phyloP scores from a whole-genome alignment of 2,797 vertebrate species.

The Squalus acanthias region DNA sequence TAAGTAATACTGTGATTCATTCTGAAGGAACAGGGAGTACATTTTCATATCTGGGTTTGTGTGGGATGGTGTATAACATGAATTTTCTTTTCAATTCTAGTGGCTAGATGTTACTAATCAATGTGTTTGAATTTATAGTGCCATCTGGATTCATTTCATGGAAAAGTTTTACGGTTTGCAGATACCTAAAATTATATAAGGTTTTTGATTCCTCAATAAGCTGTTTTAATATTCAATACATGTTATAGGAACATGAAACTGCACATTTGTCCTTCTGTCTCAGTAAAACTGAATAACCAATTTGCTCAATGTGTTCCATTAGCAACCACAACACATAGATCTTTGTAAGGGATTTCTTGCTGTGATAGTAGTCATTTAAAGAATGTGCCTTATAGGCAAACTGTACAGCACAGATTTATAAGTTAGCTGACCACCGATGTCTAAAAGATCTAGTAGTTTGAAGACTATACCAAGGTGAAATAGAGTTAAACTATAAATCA shows the following conservation, averaged over 20 bases:
- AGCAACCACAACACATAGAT: not conserved
- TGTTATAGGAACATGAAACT: not conserved
- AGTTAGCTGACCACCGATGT: not conserved
- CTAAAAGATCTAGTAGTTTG: not conserved
- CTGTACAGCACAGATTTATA: not conserved
- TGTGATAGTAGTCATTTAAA: constrained; percentile 24
- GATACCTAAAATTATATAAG: not conserved
- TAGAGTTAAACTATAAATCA: not conserved
- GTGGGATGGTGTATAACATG: not conserved
- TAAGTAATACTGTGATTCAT: not conserved
- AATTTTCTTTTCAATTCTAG: not conserved
- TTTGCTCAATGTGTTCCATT: constrained; percentile 23
- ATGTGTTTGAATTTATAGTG: not conserved
- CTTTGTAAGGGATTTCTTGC: not conserved
- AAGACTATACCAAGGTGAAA: not conserved
- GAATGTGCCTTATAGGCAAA: not conserved
- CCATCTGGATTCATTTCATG: not conserved
- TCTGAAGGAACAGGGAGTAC: not conserved
- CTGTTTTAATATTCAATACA: not conserved
- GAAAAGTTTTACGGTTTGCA: not conserved
- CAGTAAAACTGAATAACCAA: constrained; percentile 14
- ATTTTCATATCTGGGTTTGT: not conserved
- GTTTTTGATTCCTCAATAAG: not conserved
- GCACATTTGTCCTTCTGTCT: not conserved
- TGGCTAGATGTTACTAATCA: not conserved